Conservation (phyloP, 2,113 vertebrate genomes). For the Gorsachius goisagi region DNA sequence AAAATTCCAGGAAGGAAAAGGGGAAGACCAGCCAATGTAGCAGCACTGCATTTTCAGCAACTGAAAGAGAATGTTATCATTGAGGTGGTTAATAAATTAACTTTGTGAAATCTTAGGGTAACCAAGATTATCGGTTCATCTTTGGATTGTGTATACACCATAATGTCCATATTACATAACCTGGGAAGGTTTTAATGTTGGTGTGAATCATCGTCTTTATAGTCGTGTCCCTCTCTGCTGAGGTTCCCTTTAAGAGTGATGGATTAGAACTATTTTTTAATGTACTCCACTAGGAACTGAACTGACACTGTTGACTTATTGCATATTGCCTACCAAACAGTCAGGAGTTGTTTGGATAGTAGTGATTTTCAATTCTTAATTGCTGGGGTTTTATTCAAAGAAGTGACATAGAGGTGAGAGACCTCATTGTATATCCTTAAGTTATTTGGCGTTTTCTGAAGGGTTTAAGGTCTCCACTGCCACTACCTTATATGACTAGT, state of each 20-base stretch:
- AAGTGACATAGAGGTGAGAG: neutral
- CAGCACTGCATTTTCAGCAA: neutral
- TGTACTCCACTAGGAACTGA: neutral
- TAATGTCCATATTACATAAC: neutral
- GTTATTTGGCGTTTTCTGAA: neutral
- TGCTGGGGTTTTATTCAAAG: neutral
- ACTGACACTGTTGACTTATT: neutral
- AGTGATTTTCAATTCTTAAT: neutral
- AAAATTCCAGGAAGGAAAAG: neutral
- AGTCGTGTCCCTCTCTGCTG: neutral
- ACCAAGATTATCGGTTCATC: neutral
- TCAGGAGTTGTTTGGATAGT: neutral
- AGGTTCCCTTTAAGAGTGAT: neutral
- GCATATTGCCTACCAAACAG: neutral
- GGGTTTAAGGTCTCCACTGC: neutral
- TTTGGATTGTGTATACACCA: neutral
- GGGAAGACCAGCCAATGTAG: neutral
- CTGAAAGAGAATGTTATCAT: neutral
- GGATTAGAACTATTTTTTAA: neutral
- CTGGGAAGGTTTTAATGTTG: neutral
- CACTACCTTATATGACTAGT: neutral
- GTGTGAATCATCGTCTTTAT: neutral
- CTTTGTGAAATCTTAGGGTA: neutral
- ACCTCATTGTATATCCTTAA: neutral
- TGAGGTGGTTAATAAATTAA: neutral